phyloP scores from a whole-genome alignment of 1,140 invertebrate genomes.

The Sesamia nonagrioides region DNA sequence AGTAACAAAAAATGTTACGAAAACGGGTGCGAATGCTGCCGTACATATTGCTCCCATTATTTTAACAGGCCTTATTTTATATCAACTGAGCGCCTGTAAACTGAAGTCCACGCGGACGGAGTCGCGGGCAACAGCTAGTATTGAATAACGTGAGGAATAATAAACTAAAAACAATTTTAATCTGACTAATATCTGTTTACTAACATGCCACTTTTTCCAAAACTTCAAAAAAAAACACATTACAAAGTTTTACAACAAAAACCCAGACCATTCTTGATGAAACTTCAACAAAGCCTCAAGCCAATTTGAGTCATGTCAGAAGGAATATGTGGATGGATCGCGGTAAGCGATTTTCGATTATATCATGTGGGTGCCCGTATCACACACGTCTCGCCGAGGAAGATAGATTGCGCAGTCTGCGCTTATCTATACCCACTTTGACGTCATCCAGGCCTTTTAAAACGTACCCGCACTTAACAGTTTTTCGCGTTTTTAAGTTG shows the following conservation, averaged over 20 bases:
- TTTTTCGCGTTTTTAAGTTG: slow-evolving; percentile 38
- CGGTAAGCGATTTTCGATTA: slow-evolving; percentile 67
- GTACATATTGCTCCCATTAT: no score
- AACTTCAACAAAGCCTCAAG: slow-evolving; percentile 47
- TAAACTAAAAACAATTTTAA: no score
- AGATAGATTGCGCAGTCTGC: slow-evolving; percentile 63
- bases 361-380: slow-evolving; percentile 62
- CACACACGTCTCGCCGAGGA: slow-evolving; percentile 63
- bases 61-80: no score
- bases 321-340: slow-evolving; percentile 62
- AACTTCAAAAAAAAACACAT: slow-evolving; percentile 4
- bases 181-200: no score
- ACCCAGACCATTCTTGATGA: slow-evolving; percentile 20
- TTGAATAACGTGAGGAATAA: no score
- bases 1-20: no score
- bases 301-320: slow-evolving; percentile 56
- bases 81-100: no score
- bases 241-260: slow-evolving; percentile 1
- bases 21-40: no score
- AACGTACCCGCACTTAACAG: slow-evolving; percentile 43
- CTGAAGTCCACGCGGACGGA: no score
- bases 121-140: no score
- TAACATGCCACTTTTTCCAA: neutral
- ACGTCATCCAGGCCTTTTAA: slow-evolving; percentile 55
- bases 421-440: slow-evolving; percentile 61